Percentiles rank a stretch among this genome's conserved stretches.
Conservation (phyloP, 2,113 vertebrate genomes). For the Antigone vipio region DNA sequence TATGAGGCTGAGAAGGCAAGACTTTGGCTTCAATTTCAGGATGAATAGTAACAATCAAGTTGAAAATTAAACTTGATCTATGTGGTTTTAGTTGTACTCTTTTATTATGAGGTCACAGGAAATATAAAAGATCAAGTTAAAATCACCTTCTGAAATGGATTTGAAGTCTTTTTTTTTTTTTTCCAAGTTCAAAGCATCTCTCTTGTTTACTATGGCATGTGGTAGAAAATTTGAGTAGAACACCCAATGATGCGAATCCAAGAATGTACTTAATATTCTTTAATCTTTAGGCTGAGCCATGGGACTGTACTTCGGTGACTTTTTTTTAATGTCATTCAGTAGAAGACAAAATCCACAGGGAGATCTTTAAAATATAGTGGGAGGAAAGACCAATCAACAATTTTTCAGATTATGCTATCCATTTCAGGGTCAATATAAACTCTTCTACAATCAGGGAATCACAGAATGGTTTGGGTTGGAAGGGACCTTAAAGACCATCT, state of each 20-base stretch:
- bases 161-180: conserved; percentile 2
- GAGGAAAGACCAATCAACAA: background rate
- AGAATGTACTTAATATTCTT: conserved; percentile 19
- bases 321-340: conserved; percentile 5
- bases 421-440: conserved; percentile 23
- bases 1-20: background rate
- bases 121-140: conserved; percentile 38
- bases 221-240: conserved; percentile 14
- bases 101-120: conserved; percentile 3
- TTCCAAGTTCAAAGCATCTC: conserved; percentile 4
- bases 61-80: background rate
- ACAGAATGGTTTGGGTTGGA: no score
- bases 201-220: background rate
- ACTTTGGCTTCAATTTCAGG: background rate
- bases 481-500: no score
- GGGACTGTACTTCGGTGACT: background rate
- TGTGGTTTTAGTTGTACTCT: background rate
- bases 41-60: background rate
- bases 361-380: background rate
- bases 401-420: conserved; percentile 33
- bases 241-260: background rate
- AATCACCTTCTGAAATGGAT: conserved; percentile 32
- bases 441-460: background rate
- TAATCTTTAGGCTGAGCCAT: background rate
- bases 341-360: conserved; percentile 11